A percentile compares a stretch with the other conserved stretches of the same genome.
Conservation (phyloP, 1,140 invertebrate species). For the Drosophila pandora region DNA sequence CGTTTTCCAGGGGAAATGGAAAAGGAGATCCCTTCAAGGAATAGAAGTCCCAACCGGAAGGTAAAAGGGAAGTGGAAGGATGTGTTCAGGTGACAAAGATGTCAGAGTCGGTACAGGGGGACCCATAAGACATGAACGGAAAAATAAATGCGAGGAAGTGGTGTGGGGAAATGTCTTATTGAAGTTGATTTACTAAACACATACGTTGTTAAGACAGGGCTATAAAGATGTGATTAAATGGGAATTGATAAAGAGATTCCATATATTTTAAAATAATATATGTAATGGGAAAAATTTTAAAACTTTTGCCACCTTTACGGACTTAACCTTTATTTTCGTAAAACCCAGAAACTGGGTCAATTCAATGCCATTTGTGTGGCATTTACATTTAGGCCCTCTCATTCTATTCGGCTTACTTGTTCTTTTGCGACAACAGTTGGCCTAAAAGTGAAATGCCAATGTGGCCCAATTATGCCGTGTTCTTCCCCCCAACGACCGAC, state of each 20-base stretch:
- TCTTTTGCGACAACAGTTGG: constrained; percentile 50
- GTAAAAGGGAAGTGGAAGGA: constrained; percentile 19
- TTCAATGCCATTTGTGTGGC: constrained; percentile 72
- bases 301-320: constrained; percentile 25
- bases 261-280: background rate
- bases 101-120: constrained; percentile 20
- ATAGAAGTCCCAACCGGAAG: constrained; percentile 36
- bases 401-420: constrained; percentile 11
- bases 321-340: no score
- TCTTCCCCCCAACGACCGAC: background rate
- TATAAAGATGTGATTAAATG: constrained; percentile 19
- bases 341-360: constrained; percentile 65
- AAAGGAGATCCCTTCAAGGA: constrained; percentile 19
- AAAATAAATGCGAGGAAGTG: constrained; percentile 16
- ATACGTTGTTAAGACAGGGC: constrained; percentile 12
- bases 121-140: constrained; percentile 3
- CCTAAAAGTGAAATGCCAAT: constrained; percentile 78
- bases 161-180: constrained; percentile 15
- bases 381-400: constrained; percentile 46
- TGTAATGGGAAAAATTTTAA: background rate
- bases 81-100: constrained; percentile 63
- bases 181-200: constrained; percentile 25
- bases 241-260: constrained; percentile 14
- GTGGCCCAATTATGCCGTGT: constrained; percentile 72
- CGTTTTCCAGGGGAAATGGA: constrained; percentile 9